Percentiles rank a stretch among this genome's conserved stretches.
These are phyloP conservation scores for Bombyx mori DNA, from an alignment of 1,140 invertebrate species.

Conservation along the genomic window DNA sequence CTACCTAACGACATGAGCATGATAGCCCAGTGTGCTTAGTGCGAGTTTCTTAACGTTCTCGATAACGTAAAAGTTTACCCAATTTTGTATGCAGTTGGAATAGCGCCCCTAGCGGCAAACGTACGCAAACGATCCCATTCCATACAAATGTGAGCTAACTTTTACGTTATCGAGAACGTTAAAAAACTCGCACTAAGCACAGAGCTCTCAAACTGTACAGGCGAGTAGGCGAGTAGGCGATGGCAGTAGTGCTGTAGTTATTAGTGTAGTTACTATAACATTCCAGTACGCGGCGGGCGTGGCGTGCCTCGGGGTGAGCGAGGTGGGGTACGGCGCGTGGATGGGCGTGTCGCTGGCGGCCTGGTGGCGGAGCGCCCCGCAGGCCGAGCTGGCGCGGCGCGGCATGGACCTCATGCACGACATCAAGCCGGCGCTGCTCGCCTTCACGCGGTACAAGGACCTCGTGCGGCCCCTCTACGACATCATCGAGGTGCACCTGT, in stretches of 20 bases:
- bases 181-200: too few species aligned
- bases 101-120: too few species aligned
- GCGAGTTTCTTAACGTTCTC: too few species aligned
- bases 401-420: constrained; percentile 57
- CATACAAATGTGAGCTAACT: too few species aligned
- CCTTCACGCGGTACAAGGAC: constrained; percentile 48
- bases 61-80: too few species aligned
- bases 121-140: too few species aligned
- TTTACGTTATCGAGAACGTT: too few species aligned
- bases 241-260: not conserved
- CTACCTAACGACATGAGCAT: too few species aligned
- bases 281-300: constrained; percentile 44
- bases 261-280: too few species aligned
- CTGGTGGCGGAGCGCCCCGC: constrained; percentile 52
- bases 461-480: constrained; percentile 45
- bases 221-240: not conserved
- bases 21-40: too few species aligned
- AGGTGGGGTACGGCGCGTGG: constrained; percentile 59
- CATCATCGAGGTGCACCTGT: constrained; percentile 48
- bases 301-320: constrained; percentile 40
- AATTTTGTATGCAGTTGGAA: too few species aligned
- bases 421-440: constrained; percentile 56
- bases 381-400: constrained; percentile 54
- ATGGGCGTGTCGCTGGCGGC: constrained; percentile 48
- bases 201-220: not conserved